phyloP scores from a whole-genome alignment of 2,888 invertebrate genomes.

The Eupeodes luniger region DNA sequence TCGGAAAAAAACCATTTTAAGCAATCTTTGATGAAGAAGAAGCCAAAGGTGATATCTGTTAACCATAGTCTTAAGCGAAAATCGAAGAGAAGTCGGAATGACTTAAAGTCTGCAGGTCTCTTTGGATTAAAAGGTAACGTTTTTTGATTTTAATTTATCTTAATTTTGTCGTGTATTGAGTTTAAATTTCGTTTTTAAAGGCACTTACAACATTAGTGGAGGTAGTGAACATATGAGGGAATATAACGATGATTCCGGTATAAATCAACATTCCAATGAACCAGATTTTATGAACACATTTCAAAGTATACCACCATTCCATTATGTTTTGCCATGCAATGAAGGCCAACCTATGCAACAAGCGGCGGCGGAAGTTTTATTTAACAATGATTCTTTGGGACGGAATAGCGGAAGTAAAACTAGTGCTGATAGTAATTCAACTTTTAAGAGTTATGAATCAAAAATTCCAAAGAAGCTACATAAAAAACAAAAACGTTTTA shows the following conservation, averaged over 20 bases:
- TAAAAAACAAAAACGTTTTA: conserved; percentile 64
- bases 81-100: conserved; percentile 63
- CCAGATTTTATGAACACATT: conserved; percentile 53
- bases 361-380: conserved; percentile 22
- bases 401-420: conserved; percentile 22
- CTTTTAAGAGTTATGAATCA: conserved; percentile 54
- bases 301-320: conserved; percentile 67
- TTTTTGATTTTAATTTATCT: neutral
- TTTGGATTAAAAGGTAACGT: conserved; percentile 63
- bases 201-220: conserved; percentile 67
- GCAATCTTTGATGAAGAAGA: conserved; percentile 56
- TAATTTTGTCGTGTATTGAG: neutral
- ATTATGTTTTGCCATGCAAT: conserved; percentile 49
- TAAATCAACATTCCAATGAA: conserved; percentile 70
- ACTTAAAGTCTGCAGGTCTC: conserved; percentile 65
- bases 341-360: conserved; percentile 34
- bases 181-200: conserved; percentile 22
- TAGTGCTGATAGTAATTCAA: conserved; percentile 37
- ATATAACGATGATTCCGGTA: conserved; percentile 54
- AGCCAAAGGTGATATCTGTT: conserved; percentile 48
- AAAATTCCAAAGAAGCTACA: conserved; percentile 60
- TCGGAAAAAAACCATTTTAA: conserved; percentile 58
- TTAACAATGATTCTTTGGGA: conserved; percentile 23
- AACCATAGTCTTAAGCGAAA: conserved; percentile 62
- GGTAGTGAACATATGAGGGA: conserved; percentile 55